Conservation (phyloP, 2,113 vertebrate genomes). For the Eubucco bourcierii region DNA sequence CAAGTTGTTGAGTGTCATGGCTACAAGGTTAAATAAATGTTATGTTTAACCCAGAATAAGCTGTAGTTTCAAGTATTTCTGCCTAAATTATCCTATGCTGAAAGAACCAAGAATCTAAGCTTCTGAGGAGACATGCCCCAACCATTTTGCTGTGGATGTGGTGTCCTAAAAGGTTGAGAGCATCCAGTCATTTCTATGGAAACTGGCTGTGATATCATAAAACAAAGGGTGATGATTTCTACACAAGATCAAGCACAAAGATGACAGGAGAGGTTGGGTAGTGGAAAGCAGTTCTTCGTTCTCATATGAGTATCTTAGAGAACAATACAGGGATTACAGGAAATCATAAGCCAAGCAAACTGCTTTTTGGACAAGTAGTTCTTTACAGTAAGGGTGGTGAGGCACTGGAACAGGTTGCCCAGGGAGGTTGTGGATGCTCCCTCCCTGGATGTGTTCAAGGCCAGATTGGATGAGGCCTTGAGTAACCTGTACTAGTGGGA, state of each 20-base stretch:
- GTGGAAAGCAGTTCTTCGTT: background rate
- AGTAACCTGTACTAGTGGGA: too few species aligned
- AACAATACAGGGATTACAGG: constrained; percentile 58
- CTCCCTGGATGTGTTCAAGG: too few species aligned
- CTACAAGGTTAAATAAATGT: background rate
- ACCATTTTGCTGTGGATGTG: background rate
- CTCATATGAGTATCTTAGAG: constrained; percentile 21
- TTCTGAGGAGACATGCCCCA: background rate
- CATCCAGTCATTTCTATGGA: background rate
- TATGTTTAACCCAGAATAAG: background rate
- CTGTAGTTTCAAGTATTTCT: background rate
- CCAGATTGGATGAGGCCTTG: too few species aligned
- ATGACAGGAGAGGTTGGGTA: background rate
- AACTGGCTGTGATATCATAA: background rate
- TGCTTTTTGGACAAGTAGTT: constrained; percentile 65
- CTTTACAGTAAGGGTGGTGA: too few species aligned
- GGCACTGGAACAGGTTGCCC: too few species aligned
- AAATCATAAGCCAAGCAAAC: constrained; percentile 70
- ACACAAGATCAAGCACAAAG: background rate
- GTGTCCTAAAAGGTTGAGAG: background rate
- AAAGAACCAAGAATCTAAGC: background rate
- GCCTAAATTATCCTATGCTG: background rate
- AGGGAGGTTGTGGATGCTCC: too few species aligned
- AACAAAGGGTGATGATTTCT: background rate
- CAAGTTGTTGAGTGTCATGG: background rate